Evolutionary conservation across 2,888 invertebrate species (phyloP).

Genomic region (Drosophila vallismaia): DNA sequence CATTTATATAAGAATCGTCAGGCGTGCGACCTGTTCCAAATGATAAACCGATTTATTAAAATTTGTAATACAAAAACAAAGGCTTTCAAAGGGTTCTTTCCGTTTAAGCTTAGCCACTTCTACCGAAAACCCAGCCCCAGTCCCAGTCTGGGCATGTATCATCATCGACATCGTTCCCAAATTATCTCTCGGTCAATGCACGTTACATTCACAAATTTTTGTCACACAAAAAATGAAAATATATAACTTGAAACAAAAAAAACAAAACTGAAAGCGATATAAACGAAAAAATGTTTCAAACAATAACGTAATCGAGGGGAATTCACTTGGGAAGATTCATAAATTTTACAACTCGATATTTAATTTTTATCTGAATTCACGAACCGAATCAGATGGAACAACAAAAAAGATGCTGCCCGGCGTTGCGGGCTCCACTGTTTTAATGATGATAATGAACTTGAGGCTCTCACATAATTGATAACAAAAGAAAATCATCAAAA

Average conservation of each 20-base stretch:
- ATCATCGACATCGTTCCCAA: constrained; percentile 46
- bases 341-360: constrained; percentile 30
- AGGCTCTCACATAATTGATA: constrained; percentile 62
- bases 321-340: constrained; percentile 59
- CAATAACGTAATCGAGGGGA: constrained; percentile 45
- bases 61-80: not conserved
- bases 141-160: constrained; percentile 45
- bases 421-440: constrained; percentile 22
- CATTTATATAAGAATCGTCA: constrained; percentile 23
- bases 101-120: not conserved
- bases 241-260: constrained; percentile 19
- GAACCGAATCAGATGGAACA: constrained; percentile 43
- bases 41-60: not conserved
- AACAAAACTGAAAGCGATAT: constrained; percentile 23
- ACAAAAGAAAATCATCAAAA: constrained; percentile 63
- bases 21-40: constrained; percentile 41
- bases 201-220: constrained; percentile 45
- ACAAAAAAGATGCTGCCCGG: constrained; percentile 44
- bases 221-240: constrained; percentile 22
- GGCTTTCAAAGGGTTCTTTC: too few relatives aligned
- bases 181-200: constrained; percentile 59
- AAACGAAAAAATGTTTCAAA: constrained; percentile 3
- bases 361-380: constrained; percentile 31
- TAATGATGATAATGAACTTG: constrained; percentile 79
- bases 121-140: constrained; percentile 7